Base-by-base conservation (phyloP, 1,140 invertebrate genomes). In the Cherax quadricarinatus region DNA sequence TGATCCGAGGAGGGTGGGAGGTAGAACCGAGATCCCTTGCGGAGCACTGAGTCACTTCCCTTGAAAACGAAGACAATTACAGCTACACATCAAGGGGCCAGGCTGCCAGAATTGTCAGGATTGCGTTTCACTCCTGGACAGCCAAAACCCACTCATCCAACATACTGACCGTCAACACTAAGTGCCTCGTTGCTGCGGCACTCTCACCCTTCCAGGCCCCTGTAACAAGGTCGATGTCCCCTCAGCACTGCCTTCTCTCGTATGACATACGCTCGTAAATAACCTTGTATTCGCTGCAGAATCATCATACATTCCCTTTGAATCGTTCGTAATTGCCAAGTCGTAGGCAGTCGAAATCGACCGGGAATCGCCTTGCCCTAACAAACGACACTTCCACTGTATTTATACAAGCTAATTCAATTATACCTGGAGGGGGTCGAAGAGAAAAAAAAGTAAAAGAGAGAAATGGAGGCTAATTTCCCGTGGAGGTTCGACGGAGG, bases 371-470 rank as follows among this genome's bases (percentile, higher is more conserved):
- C n/a, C 70, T 75, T 30, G 4, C n/a, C 70, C 70, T 75, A 21
- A 75, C 70, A 75, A 24, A 75, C n/a, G 4, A 75, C 12, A 75
- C 24, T 75, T 9, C 18, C 70, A 24, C 24, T 75, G 21, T 75
- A 75, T 75, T 75, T 75, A 75, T 75, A 30, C 70, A 75, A 75
- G 70, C 70, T 75, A 75, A 75, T 75, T 75, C 70, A 75, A 75
- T 75, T 75, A 75, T 75, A 75, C 70, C 70, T 12, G 12, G 70
- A 21, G 24, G 62, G 10, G 62, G 5, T 16, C 12, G 53, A 14
- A 14, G 53, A 57, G 12, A 57, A 57, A 57, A 57, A 57, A 57
- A 7, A 70, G 16, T 24, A 24, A 30, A 75, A 30, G 18, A 75
- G 5, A 7, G 24, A 24, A 75, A 75, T 75, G 70, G 70, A 75